Conservation (phyloP, 2,797 vertebrate species). For the Carcharodon carcharias region DNA sequence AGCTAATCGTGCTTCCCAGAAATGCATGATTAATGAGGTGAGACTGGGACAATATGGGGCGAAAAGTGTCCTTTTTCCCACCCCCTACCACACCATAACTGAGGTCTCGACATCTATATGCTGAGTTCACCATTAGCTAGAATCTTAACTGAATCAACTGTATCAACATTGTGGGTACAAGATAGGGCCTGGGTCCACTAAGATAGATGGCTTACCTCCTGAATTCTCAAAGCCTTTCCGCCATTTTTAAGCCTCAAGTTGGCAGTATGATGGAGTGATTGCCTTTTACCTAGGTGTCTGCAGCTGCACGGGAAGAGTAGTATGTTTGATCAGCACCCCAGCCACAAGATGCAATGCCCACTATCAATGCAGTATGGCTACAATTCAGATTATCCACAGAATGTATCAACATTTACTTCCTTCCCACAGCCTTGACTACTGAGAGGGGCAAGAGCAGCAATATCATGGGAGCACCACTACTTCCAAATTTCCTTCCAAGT, state of each 20-base stretch:
- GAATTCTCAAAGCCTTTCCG: background rate
- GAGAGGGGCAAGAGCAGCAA: background rate
- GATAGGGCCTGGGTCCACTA: background rate
- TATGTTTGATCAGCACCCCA: background rate
- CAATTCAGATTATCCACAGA: background rate
- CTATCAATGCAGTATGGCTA: background rate
- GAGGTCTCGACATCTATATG: background rate
- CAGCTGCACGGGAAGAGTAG: no score
- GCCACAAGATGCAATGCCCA: background rate
- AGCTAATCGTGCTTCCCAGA: no score
- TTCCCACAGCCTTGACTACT: background rate
- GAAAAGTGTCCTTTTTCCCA: background rate
- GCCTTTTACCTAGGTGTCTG: no score
- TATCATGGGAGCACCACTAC: background rate
- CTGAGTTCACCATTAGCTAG: background rate
- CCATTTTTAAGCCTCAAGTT: background rate
- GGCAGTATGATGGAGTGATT: no score
- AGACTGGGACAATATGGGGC: no score
- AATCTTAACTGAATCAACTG: background rate
- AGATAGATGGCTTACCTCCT: background rate
- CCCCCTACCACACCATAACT: background rate
- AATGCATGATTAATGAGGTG: no score
- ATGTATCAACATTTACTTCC: background rate
- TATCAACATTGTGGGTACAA: background rate
- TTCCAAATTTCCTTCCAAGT: background rate